phyloP scores from a whole-genome alignment of 2,797 vertebrate species.

The Benthosema pterotum region DNA sequence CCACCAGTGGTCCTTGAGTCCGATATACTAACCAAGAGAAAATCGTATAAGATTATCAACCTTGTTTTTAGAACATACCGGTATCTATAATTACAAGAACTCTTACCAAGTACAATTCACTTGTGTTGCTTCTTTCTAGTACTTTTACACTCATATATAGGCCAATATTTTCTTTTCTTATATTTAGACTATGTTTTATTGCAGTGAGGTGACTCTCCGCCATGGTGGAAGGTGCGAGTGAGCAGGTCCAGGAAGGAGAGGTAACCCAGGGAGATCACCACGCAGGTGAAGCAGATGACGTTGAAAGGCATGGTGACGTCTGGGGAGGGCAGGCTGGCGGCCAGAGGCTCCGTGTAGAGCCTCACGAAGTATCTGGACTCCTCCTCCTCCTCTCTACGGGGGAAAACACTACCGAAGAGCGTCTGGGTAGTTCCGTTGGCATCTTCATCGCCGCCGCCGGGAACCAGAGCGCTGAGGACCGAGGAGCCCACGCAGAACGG shows the following conservation, averaged over 20 bases:
- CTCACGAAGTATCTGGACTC: conserved; percentile 92
- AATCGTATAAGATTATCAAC: too few species aligned
- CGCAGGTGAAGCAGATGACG: conserved; percentile 97
- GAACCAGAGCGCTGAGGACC: conserved; percentile 93
- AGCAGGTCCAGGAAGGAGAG: conserved; percentile 98
- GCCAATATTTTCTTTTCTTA: too few species aligned
- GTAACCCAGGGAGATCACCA: conserved; percentile 94
- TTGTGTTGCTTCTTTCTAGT: too few species aligned
- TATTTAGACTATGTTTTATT: too few species aligned
- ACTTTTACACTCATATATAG: too few species aligned
- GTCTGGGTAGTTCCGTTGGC: conserved; percentile 81
- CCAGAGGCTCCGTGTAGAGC: conserved; percentile 92
- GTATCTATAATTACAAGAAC: too few species aligned
- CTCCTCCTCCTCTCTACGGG: conserved; percentile 83
- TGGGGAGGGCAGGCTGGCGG: conserved; percentile 94
- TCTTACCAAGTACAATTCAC: too few species aligned
- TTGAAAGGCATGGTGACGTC: conserved; percentile 99
- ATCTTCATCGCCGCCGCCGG: conserved; percentile 86
- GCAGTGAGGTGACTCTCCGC: conserved; percentile 94
- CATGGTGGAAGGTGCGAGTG: conserved; percentile 94
- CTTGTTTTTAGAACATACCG: too few species aligned
- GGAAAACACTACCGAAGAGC: conserved; percentile 91
- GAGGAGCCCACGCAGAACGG: conserved; percentile 95
- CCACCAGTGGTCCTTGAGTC: too few species aligned
- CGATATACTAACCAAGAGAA: too few species aligned